Conservation (phyloP, 2,113 vertebrate species). For the Anser cygnoides region DNA sequence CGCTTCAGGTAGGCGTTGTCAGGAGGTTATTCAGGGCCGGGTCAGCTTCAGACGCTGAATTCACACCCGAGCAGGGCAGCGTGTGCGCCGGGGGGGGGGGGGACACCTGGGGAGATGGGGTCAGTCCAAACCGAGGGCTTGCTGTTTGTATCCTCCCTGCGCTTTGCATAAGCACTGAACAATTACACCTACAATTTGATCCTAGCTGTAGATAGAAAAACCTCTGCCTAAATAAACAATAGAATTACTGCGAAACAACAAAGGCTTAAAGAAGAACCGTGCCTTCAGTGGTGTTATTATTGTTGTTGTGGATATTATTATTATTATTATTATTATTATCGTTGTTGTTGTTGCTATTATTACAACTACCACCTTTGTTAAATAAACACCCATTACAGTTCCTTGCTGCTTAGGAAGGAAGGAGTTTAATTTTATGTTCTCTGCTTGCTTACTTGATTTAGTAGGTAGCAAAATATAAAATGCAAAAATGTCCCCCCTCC, state of each 20-base stretch:
- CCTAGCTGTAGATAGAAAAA: slow-evolving; percentile 70
- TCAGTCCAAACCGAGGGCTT: slow-evolving; percentile 60
- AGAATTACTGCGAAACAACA: slow-evolving; percentile 60
- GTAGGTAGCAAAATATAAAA: slow-evolving; percentile 12
- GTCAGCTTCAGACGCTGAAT: not conserved
- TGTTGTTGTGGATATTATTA: slow-evolving; percentile 12
- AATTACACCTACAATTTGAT: slow-evolving; percentile 76
- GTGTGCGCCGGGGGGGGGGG: slow-evolving; percentile 27
- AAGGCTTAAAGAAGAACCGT: slow-evolving; percentile 40
- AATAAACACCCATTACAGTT: slow-evolving; percentile 13
- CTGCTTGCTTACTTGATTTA: slow-evolving; percentile 54
- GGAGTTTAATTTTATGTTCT: slow-evolving; percentile 39
- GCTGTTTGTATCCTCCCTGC: slow-evolving; percentile 53
- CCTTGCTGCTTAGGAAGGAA: slow-evolving; percentile 19
- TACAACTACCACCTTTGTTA: slow-evolving; percentile 17
- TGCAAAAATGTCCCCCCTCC: not conserved
- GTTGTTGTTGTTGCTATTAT: not conserved
- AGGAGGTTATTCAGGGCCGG: slow-evolving; percentile 12
- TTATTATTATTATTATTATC: not conserved
- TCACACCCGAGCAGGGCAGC: not conserved
- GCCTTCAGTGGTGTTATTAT: slow-evolving; percentile 16
- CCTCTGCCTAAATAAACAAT: slow-evolving; percentile 71
- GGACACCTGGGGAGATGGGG: slow-evolving; percentile 62
- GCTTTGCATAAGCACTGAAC: slow-evolving; percentile 51
- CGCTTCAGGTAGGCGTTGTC: slow-evolving; percentile 39